These are phyloP conservation scores for Euura saliciscinereae DNA, from an alignment of 1,140 invertebrate species.

Conservation along the genomic window DNA sequence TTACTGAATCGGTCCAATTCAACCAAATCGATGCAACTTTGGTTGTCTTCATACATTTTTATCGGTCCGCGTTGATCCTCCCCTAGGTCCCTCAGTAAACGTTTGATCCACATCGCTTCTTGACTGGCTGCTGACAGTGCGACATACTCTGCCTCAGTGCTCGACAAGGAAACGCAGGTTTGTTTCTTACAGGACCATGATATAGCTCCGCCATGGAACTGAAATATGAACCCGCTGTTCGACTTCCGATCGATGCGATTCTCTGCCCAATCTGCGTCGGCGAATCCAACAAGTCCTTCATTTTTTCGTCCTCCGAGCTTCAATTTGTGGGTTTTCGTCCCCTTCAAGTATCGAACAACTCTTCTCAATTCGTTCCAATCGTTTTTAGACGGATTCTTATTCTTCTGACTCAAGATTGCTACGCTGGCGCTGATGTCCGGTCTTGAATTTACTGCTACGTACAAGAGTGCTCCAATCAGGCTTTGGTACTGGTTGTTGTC, in stretches of 20 bases:
- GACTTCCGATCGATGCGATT: slow-evolving; percentile 33
- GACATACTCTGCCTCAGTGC: slow-evolving; percentile 37
- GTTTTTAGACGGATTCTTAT: slow-evolving; percentile 22
- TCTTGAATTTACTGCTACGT: slow-evolving; percentile 39
- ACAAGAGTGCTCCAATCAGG: slow-evolving; percentile 45
- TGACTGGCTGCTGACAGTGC: slow-evolving; percentile 14
- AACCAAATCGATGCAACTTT: slow-evolving; percentile 20
- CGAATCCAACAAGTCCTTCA: slow-evolving; percentile 11
- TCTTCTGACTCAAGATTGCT: slow-evolving; percentile 36
- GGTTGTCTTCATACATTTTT: slow-evolving; percentile 20
- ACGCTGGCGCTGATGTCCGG: slow-evolving; percentile 44
- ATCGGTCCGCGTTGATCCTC: neutral
- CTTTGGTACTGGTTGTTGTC: slow-evolving; percentile 29
- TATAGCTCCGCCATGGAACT: slow-evolving; percentile 25
- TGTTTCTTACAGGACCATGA: slow-evolving; percentile 37
- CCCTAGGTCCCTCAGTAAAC: neutral
- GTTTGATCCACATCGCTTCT: neutral
- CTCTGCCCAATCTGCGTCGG: slow-evolving; percentile 32
- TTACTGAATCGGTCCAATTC: slow-evolving; percentile 10
- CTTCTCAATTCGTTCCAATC: slow-evolving; percentile 36
- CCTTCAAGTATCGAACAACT: slow-evolving; percentile 34
- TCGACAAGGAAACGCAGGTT: slow-evolving; percentile 29
- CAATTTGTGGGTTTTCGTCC: slow-evolving; percentile 25
- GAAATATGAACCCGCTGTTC: slow-evolving; percentile 30
- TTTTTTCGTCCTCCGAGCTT: neutral